Percentiles rank a stretch among this genome's conserved stretches.
These are phyloP conservation scores for Probaryconus sp. DNA, from an alignment of 1,140 invertebrate genomes.

Conservation along the genomic window DNA sequence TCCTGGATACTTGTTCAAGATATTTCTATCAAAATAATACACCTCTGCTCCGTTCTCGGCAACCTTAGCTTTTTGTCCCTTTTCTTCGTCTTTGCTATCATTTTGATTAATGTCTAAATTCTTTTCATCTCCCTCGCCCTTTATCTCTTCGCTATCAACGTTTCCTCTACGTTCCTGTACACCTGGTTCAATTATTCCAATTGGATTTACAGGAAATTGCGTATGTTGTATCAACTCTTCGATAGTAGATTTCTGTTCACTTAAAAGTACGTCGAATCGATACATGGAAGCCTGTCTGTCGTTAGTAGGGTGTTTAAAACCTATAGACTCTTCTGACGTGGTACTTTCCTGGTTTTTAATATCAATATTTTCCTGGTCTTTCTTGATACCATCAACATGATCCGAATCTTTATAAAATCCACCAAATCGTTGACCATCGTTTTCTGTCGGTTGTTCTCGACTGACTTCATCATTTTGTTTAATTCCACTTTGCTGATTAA, in stretches of 20 bases:
- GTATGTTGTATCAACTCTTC: constrained; percentile 46
- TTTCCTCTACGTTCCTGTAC: not conserved
- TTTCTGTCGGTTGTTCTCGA: too few species aligned
- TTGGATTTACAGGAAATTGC: constrained; percentile 40
- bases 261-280: constrained; percentile 35
- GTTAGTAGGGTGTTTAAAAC: constrained; percentile 15
- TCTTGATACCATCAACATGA: too few species aligned
- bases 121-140: not conserved
- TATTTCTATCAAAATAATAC: constrained; percentile 80
- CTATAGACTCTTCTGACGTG: constrained; percentile 27
- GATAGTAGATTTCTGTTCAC: constrained; percentile 44
- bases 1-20: constrained; percentile 78
- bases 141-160: not conserved
- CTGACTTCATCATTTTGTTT: not conserved
- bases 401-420: not conserved
- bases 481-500: constrained; percentile 26
- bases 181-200: constrained; percentile 42
- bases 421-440: too few species aligned
- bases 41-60: constrained; percentile 57
- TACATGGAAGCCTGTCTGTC: constrained; percentile 36
- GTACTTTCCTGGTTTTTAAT: too few species aligned
- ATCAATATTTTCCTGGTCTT: too few species aligned
- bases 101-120: constrained; percentile 16
- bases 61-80: constrained; percentile 1
- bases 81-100: not conserved